phyloP scores from a whole-genome alignment of 1,140 invertebrate genomes.

The Trachelipus rathkii region DNA sequence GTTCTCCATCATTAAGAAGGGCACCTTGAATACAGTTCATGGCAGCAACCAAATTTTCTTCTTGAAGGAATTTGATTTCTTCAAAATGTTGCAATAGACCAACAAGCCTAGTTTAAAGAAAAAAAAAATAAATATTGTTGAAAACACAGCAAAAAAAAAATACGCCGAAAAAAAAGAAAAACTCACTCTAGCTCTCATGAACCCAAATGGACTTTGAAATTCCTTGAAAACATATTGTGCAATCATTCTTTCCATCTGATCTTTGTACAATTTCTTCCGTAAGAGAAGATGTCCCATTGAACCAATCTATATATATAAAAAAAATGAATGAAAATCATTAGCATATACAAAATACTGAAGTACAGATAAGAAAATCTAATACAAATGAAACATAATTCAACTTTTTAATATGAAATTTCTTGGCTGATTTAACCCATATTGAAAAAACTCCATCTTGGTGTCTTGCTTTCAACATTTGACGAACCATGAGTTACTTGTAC shows the following conservation, averaged over 20 bases:
- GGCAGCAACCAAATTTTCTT: constrained; percentile 67
- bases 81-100: constrained; percentile 89
- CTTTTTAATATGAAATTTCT: too few species aligned
- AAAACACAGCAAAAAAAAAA: too few species aligned
- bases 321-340: constrained; percentile 21
- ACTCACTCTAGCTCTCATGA: constrained; percentile 77
- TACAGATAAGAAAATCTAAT: too few species aligned
- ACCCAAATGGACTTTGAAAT: constrained; percentile 77
- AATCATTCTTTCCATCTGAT: constrained; percentile 89
- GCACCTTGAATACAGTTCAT: constrained; percentile 71
- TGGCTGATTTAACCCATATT: constrained; percentile 64
- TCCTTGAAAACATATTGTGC: constrained; percentile 90
- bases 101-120: constrained; percentile 68
- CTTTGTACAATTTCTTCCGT: constrained; percentile 88
- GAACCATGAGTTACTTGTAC: constrained; percentile 71
- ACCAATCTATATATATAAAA: constrained; percentile 60
- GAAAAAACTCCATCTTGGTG: constrained; percentile 94
- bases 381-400: too few species aligned
- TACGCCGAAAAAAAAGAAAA: not conserved
- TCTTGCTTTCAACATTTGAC: constrained; percentile 64
- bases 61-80: constrained; percentile 81
- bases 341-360: too few species aligned
- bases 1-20: constrained; percentile 78
- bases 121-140: constrained; percentile 45
- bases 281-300: constrained; percentile 82